Percentiles rank a stretch among this genome's conserved stretches.
phyloP scores from a whole-genome alignment of 2,888 invertebrate species.

The Lasioglossum villosulum region DNA sequence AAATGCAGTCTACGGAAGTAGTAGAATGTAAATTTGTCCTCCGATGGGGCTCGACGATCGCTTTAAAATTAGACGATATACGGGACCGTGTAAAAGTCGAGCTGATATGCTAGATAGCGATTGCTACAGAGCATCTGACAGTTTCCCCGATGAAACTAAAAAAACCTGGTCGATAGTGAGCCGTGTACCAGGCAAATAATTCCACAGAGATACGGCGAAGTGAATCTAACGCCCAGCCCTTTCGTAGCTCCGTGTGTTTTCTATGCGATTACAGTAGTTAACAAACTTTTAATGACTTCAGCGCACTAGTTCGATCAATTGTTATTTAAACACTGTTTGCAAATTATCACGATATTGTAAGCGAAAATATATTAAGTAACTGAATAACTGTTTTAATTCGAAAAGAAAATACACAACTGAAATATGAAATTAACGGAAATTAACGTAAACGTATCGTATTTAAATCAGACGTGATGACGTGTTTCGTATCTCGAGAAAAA shows the following conservation, averaged over 20 bases:
- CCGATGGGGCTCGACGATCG: constrained; percentile 6
- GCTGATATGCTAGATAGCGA: background rate
- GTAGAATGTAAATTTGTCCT: constrained; percentile 36
- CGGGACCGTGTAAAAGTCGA: background rate
- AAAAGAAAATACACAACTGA: too few species aligned
- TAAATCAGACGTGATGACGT: too few species aligned
- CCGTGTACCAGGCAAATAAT: background rate
- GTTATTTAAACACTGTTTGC: too few species aligned
- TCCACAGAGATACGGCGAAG: background rate
- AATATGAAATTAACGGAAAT: too few species aligned
- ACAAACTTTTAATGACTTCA: too few species aligned
- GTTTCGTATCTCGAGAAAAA: too few species aligned
- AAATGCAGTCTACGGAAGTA: constrained; percentile 19
- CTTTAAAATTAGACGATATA: constrained; percentile 41
- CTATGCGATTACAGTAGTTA: background rate
- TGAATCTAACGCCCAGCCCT: background rate
- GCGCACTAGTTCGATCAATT: too few species aligned
- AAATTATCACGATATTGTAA: too few species aligned
- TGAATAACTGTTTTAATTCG: too few species aligned
- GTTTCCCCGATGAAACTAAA: background rate
- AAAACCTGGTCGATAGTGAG: background rate
- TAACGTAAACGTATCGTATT: too few species aligned
- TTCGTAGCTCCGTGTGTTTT: background rate
- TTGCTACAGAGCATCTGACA: background rate
- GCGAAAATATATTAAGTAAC: too few species aligned